Evolutionary conservation across 2,888 invertebrate species (phyloP).

Genomic region (Neuroscelio doddi): DNA sequence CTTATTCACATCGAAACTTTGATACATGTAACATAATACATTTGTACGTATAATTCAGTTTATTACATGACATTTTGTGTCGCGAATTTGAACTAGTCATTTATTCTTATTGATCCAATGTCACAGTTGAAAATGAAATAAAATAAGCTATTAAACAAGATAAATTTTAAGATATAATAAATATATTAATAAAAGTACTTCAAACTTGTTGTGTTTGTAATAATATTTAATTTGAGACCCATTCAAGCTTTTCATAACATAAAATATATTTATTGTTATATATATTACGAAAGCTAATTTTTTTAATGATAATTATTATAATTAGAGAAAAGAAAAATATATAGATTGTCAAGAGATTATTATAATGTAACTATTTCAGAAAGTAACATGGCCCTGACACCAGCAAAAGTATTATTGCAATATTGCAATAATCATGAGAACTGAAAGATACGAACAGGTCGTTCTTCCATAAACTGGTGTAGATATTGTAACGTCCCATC

Average conservation of each 20-base stretch:
- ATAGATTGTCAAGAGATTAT: slow-evolving; percentile 14
- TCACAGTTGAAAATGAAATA: no score
- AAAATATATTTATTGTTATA: no score
- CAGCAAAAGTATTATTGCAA: slow-evolving; percentile 18
- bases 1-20: background rate
- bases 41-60: background rate
- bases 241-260: no score
- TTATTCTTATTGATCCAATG: background rate
- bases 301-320: slow-evolving; percentile 2
- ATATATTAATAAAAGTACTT: no score
- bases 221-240: no score
- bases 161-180: no score
- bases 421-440: slow-evolving; percentile 28
- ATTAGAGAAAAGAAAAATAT: slow-evolving; percentile 2
- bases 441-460: slow-evolving; percentile 4
- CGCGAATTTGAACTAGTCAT: background rate
- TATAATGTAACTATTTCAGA: slow-evolving; percentile 8
- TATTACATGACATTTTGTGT: background rate
- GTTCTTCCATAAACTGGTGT: slow-evolving; percentile 18
- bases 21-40: slow-evolving; percentile 7
- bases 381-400: slow-evolving; percentile 25
- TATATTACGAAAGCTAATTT: no score
- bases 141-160: no score
- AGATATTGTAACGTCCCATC: slow-evolving; percentile 13
- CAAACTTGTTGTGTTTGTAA: no score